These are phyloP conservation scores for Neodiprion lecontei DNA, from an alignment of 1,140 invertebrate species.

Conservation along the genomic window DNA sequence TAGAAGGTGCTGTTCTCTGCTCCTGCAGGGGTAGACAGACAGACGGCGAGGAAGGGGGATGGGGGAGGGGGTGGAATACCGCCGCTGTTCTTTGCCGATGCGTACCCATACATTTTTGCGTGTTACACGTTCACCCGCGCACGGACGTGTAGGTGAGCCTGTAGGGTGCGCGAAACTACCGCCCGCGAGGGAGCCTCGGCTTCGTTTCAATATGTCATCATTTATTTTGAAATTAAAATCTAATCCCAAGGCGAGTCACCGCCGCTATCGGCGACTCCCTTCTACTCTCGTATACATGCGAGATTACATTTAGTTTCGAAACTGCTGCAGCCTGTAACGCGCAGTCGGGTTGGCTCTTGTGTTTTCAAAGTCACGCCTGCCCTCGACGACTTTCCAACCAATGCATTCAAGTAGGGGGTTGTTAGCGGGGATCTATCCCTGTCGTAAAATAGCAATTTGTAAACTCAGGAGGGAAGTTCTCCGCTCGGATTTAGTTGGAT, in stretches of 20 bases:
- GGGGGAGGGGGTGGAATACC: slow-evolving; percentile 21
- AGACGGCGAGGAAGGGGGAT: slow-evolving; percentile 15
- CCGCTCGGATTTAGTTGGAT: too few species aligned
- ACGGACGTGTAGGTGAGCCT: slow-evolving; percentile 14
- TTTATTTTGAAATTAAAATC: slow-evolving; percentile 62
- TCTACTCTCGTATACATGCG: slow-evolving; percentile 21
- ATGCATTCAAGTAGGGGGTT: too few species aligned
- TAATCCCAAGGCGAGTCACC: slow-evolving; percentile 42
- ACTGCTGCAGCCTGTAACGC: slow-evolving; percentile 31
- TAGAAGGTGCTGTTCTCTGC: slow-evolving; percentile 51
- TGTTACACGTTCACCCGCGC: slow-evolving; percentile 29
- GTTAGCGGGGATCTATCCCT: too few species aligned
- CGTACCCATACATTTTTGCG: slow-evolving; percentile 26
- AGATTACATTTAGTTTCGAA: slow-evolving; percentile 53
- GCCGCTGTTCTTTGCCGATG: slow-evolving; percentile 24
- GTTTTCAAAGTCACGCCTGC: slow-evolving; percentile 32
- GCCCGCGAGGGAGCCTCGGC: slow-evolving; percentile 25
- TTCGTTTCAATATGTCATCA: slow-evolving; percentile 57
- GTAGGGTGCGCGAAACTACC: neutral
- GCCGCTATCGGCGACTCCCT: slow-evolving; percentile 11
- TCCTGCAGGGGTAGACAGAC: slow-evolving; percentile 28
- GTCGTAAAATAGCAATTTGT: too few species aligned
- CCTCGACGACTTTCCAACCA: slow-evolving; percentile 10
- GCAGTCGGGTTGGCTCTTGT: neutral
- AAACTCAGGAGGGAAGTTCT: too few species aligned